These are phyloP conservation scores for Philhelius pedissequus DNA, from an alignment of 2,888 invertebrate species.

Conservation along the genomic window DNA sequence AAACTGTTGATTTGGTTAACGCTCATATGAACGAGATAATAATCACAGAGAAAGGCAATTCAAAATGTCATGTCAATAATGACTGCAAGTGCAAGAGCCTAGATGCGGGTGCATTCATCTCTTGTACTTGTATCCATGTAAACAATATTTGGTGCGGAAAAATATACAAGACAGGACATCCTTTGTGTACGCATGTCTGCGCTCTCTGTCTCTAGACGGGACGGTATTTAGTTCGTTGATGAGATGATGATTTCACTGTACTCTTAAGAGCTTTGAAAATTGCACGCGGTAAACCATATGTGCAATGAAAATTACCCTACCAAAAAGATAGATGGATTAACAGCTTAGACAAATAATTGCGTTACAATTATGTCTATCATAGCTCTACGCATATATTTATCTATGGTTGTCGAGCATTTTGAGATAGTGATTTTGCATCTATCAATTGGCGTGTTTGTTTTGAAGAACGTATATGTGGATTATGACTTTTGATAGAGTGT, in stretches of 20 bases:
- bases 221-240: slow-evolving; percentile 4
- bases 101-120: slow-evolving; percentile 59
- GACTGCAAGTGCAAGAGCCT: background rate
- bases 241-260: slow-evolving; percentile 46
- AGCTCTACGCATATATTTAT: background rate
- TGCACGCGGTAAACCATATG: slow-evolving; percentile 57
- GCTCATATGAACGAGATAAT: background rate
- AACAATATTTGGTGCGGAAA: slow-evolving; percentile 48
- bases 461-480: background rate
- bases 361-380: background rate
- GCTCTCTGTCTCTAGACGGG: too few relatives aligned
- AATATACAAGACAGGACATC: slow-evolving; percentile 17
- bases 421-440: background rate
- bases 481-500: too few relatives aligned
- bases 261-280: slow-evolving; percentile 57
- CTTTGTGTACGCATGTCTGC: slow-evolving; percentile 47
- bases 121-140: slow-evolving; percentile 46
- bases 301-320: background rate
- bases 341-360: slow-evolving; percentile 41
- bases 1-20: slow-evolving; percentile 20
- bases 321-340: background rate
- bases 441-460: background rate
- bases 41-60: slow-evolving; percentile 6
- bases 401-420: background rate
- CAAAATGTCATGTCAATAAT: slow-evolving; percentile 45